phyloP scores from a whole-genome alignment of 2,797 vertebrate species.

The Eleutherodactylus coqui region DNA sequence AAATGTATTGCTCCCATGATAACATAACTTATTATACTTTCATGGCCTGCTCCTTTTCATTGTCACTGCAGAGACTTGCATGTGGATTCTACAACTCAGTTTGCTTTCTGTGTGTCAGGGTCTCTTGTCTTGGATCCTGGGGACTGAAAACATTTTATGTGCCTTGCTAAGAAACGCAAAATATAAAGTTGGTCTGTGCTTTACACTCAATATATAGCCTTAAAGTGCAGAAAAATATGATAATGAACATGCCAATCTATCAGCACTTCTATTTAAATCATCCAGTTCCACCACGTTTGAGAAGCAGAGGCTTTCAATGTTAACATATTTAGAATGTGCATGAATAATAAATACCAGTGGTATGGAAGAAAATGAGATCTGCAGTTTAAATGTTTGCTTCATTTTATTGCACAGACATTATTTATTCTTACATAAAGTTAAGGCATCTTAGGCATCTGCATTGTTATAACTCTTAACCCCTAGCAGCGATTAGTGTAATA shows the following conservation, averaged over 20 bases:
- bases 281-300: neutral
- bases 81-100: slow-evolving; percentile 40
- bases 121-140: slow-evolving; percentile 35
- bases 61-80: slow-evolving; percentile 59
- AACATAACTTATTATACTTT: slow-evolving; percentile 58
- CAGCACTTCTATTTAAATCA: slow-evolving; percentile 7
- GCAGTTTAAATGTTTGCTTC: neutral
- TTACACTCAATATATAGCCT: neutral
- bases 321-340: neutral
- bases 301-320: neutral
- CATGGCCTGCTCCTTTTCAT: slow-evolving; percentile 56
- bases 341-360: neutral
- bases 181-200: slow-evolving; percentile 16
- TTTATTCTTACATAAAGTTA: neutral
- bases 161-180: slow-evolving; percentile 21
- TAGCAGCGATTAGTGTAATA: neutral
- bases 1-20: slow-evolving; percentile 62
- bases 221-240: slow-evolving; percentile 15
- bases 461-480: neutral
- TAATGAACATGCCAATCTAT: slow-evolving; percentile 25
- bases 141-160: slow-evolving; percentile 14
- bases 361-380: neutral
- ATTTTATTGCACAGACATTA: neutral
- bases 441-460: neutral
- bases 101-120: slow-evolving; percentile 36